phyloP scores from a whole-genome alignment of 30 jellyfish, hydroid and myxozoan species.

The Aurelia coerulea region DNA sequence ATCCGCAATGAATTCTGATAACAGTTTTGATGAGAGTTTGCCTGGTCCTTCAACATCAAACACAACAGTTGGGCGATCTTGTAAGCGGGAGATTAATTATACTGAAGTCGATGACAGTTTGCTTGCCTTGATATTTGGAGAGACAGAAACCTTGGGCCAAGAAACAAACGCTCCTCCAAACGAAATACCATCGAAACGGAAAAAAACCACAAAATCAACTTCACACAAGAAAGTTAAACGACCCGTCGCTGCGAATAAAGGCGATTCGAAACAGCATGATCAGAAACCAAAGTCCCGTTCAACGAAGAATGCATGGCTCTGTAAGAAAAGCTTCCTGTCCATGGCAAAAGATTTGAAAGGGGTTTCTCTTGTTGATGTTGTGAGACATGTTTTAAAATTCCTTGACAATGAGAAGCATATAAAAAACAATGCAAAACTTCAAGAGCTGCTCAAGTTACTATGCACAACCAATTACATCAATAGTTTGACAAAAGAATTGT shows the following conservation, averaged over 20 bases:
- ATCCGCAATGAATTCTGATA: constrained; percentile 19
- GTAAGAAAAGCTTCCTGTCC: constrained; percentile 42
- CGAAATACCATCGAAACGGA: too few relatives aligned
- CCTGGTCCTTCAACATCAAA: constrained; percentile 37
- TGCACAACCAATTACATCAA: constrained; percentile 16
- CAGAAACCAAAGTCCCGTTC: constrained; percentile 22
- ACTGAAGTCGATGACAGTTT: constrained; percentile 39
- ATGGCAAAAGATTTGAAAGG: constrained; percentile 22
- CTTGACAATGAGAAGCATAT: constrained; percentile 46
- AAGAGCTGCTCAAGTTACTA: constrained; percentile 24
- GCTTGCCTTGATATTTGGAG: too few relatives aligned
- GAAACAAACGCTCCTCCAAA: too few relatives aligned
- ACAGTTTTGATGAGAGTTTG: constrained; percentile 12
- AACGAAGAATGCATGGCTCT: constrained; percentile 26
- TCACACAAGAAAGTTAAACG: too few relatives aligned
- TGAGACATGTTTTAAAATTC: constrained; percentile 26
- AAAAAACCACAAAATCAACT: too few relatives aligned
- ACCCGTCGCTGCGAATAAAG: too few relatives aligned
- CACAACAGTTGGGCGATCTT: background rate
- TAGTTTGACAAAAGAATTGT: constrained; percentile 18
- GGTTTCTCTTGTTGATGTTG: constrained; percentile 29
- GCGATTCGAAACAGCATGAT: constrained; percentile 31
- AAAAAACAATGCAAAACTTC: constrained; percentile 33
- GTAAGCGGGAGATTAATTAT: constrained; percentile 29
- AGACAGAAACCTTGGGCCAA: too few relatives aligned